Evolutionary conservation across 2,113 vertebrate genomes (phyloP).

Genomic region (Microtus oregoni): DNA sequence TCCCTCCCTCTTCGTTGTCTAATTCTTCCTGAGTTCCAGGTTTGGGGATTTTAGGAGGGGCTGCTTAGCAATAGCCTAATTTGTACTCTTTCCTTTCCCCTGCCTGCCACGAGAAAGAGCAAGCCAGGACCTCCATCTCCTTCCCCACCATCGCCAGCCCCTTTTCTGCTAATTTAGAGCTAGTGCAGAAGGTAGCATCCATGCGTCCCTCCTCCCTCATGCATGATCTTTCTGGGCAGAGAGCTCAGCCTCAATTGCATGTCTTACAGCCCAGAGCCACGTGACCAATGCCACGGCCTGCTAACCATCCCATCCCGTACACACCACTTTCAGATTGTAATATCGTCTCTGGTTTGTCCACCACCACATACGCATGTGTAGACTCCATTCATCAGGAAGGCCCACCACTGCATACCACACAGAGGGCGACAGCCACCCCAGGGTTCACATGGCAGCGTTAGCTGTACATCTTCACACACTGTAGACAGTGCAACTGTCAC

Average conservation of each 20-base stretch:
- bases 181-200: not conserved
- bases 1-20: not conserved
- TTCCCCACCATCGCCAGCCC: not conserved
- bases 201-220: not conserved
- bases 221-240: not conserved
- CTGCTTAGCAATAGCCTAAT: not conserved
- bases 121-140: not conserved
- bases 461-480: not conserved
- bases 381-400: not conserved
- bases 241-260: not conserved
- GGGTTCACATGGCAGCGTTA: too few relatives aligned
- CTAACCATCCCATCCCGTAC: not conserved
- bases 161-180: not conserved
- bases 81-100: not conserved
- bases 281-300: not conserved
- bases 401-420: not conserved
- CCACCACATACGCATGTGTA: not conserved
- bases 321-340: not conserved
- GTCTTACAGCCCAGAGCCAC: not conserved
- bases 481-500: not conserved
- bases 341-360: not conserved
- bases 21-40: not conserved
- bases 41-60: not conserved
- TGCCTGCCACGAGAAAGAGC: not conserved
- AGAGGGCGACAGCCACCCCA: not conserved